A percentile compares a stretch with the other conserved stretches of the same genome.
Evolutionary conservation across 2,888 invertebrate species (phyloP).

Genomic region (Nephrotoma appendiculata): DNA sequence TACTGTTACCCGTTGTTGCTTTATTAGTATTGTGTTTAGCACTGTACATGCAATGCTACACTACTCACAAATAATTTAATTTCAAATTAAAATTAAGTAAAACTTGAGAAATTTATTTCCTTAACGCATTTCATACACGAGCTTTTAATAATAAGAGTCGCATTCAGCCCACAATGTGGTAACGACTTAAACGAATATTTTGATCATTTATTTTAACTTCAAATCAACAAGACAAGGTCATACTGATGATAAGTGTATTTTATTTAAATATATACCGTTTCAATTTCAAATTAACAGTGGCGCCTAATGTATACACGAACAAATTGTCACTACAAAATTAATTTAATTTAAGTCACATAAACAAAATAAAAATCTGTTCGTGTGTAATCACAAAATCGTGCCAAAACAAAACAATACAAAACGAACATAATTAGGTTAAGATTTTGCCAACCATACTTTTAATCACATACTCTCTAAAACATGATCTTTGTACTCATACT

Average conservation of each 20-base stretch:
- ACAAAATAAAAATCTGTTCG: not conserved
- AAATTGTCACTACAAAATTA: not conserved
- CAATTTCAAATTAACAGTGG: not conserved
- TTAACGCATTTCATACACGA: too few species aligned
- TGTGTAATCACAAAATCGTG: not conserved
- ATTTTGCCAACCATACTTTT: not conserved
- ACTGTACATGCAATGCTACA: too few species aligned
- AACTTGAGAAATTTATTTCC: too few species aligned
- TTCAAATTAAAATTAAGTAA: too few species aligned
- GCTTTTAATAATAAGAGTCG: too few species aligned
- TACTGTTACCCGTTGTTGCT: too few species aligned
- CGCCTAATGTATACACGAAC: not conserved
- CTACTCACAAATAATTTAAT: too few species aligned
- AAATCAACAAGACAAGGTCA: not conserved
- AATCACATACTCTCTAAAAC: not conserved
- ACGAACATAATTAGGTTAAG: not conserved
- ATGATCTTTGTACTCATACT: not conserved
- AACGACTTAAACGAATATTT: not conserved
- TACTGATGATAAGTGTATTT: not conserved
- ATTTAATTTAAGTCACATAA: not conserved
- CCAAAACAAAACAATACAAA: not conserved
- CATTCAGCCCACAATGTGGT: not conserved
- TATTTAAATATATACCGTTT: not conserved
- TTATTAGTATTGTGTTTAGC: too few species aligned
- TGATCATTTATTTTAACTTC: not conserved